Evolutionary conservation across 2,113 vertebrate genomes (phyloP), one percentile per base, ranked within the genome.

Genomic region (Eudyptes chrysolophus): DNA sequence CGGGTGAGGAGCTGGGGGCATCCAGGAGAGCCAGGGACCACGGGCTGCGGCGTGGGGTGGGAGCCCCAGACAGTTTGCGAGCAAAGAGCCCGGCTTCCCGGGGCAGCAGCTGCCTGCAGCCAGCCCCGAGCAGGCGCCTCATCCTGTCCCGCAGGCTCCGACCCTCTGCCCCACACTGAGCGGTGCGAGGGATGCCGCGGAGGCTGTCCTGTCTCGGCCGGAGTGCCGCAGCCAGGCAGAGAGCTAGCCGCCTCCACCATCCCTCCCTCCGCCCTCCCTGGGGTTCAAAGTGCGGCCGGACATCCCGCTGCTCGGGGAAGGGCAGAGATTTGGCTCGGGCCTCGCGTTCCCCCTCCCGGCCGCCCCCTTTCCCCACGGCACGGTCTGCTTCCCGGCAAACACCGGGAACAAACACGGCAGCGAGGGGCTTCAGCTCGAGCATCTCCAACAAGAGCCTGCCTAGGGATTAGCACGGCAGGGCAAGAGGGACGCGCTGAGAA

Each of bases 141-240:
- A 97, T 97, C 77, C 54, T n/a, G 54, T 54, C 32, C 34, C 34
- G 36, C 25, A 0, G 24, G 30, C n/a, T 71, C 51, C 6, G 0
- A 36, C 11, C 9, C 44, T 69, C 54, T 40, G 36, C 13, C 51
- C 26, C 54, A 11, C 48, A 2, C 17, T 2, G 14, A 61, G 46
- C 0, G 0, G 14, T 42, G 42, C 0, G 0, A 79, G 24, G 5
- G 11, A 13, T 15, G 14, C 52, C 6, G 7, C 4, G 0, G 40
- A 75, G 58, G 13, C 26, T 0, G n/a, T 10, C 13, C 75, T 0
- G 7, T 4, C 32, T 34, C 5, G 1, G 26, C 44, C 3, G 15
- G 12, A 49, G 30, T 6, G 36, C 10, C 3, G 2, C 4, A 17
- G 34, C 29, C 4, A 1, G 76, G 44, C 48, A 71, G 16, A 10